Base-by-base conservation (phyloP, 2,113 vertebrate genomes). In the Motacilla alba region DNA sequence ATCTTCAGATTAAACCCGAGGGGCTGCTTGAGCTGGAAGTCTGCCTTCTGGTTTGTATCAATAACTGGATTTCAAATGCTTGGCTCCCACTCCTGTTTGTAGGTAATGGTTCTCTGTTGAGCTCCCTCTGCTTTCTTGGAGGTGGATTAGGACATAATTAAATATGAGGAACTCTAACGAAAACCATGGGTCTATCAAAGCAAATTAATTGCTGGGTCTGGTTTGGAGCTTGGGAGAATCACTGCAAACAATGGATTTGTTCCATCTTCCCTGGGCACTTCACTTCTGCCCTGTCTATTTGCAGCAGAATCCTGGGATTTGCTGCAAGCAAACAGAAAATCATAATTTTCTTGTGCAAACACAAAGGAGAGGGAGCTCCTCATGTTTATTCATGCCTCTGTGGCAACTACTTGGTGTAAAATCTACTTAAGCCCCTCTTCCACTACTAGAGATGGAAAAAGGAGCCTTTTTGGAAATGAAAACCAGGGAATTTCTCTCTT, bases 61-160 rank as follows among this genome's bases (percentile, higher is more conserved):
- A 46, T 81, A 77, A 80, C 37, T 64, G 75, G 59, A 79, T 87
- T 82, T 93, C 91, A 85, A 83, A 95, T 18, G 22, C 67, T 55
- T 67, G 73, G 74, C 89, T 91, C 39, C 72, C 76, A 22, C 90
- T 87, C 60, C 60, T 83, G 73, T 67, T 93, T 83, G 91, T 70
- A 94, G 92, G 86, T 83, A 88, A 94, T 49, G 63, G 35, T 84
- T 86, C 63, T 89, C 9, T 15, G 79, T 10, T 31, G 52, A 94
- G 87, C 70, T 80, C 78, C 59, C 66, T 90, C 68, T 49, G 66
- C 21, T 78, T 92, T 90, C 83, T 77, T 70, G 15, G 37, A 73
- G 95, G 66, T 95, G 53, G 89, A 94, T 92, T 68, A 69, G 92
- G 81, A 59, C 44, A 35, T 97, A 97, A 97, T 98, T 97, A 97